Evolutionary conservation across 1,140 invertebrate genomes (phyloP), one percentile per base, ranked within the genome.

Genomic region (Drosophila athabasca): DNA sequence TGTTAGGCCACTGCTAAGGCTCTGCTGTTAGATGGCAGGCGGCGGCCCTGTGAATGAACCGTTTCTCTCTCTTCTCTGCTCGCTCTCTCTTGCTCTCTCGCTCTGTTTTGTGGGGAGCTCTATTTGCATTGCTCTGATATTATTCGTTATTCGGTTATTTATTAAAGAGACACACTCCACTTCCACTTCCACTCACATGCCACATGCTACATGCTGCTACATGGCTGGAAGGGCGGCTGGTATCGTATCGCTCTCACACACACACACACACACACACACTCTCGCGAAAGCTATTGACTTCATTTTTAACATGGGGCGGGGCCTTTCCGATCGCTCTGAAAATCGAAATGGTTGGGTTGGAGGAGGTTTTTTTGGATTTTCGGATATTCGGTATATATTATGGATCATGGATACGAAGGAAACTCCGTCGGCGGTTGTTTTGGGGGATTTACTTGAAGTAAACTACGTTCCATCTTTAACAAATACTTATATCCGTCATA

Each of bases 111-210:
- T 17, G 26, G 48, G 22, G 35, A 62, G 51, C 62, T 70, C 61
- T 55, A 88, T 88, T 88, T 88, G 68, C 83, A 88, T 88, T 83
- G 83, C 83, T 79, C 83, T 79, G 83, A 70, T 88, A 88, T 88
- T 88, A 88, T 88, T 88, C 83, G 83, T 88, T 88, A 82, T 88
- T 88, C 68, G 71, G 65, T 76, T 83, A 79, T 85, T 85, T 82
- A 76, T 85, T 67, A 68, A 70, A 74, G 61, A 64, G 51, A 55
- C 51, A 55, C 51, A 35, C 59, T 48, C 43, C 45, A 57, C 41
- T 57, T 44, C 61, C 61, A 60, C 67, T 39, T 67, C 4, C 24
- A 26, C 5, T 5, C 31, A 31, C 31, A 9, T 2, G 7, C 24
- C 24, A 31, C 29, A 31, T 31, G 29, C 29, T 31, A 7, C 11